phyloP scores from a whole-genome alignment of 2,113 vertebrate genomes.

The Hylia prasina region DNA sequence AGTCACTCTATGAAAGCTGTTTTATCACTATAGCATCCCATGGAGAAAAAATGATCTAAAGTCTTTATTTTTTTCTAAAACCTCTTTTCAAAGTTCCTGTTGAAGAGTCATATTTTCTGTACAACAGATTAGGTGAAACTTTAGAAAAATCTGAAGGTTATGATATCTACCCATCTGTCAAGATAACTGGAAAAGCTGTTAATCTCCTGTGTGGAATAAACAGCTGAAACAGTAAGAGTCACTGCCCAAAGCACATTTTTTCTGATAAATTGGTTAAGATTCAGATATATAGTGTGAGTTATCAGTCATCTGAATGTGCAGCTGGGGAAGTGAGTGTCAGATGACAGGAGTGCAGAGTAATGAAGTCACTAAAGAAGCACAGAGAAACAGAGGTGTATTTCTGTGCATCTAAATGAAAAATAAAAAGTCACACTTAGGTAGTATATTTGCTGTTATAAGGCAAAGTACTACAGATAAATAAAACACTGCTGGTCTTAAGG shows the following conservation, averaged over 20 bases:
- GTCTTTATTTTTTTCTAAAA: background rate
- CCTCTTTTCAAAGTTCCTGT: background rate
- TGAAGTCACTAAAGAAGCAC: rapidly evolving
- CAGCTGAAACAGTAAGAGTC: background rate
- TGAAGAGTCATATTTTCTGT: background rate
- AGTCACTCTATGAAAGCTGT: background rate
- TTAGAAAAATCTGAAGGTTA: background rate
- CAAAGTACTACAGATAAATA: background rate
- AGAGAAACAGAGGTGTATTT: background rate
- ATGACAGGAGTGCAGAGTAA: background rate
- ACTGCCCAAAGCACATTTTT: background rate
- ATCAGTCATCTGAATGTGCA: background rate
- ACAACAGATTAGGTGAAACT: background rate
- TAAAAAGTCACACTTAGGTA: background rate
- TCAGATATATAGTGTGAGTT: background rate
- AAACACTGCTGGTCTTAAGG: background rate
- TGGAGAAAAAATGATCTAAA: background rate
- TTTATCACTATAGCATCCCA: background rate
- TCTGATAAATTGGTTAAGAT: background rate
- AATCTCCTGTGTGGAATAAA: background rate
- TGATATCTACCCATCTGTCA: background rate
- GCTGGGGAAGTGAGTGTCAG: background rate
- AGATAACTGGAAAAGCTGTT: background rate
- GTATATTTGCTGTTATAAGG: background rate
- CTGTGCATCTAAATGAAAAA: background rate